phyloP scores from a whole-genome alignment of 1,140 invertebrate genomes.

The Adelges cooleyi region DNA sequence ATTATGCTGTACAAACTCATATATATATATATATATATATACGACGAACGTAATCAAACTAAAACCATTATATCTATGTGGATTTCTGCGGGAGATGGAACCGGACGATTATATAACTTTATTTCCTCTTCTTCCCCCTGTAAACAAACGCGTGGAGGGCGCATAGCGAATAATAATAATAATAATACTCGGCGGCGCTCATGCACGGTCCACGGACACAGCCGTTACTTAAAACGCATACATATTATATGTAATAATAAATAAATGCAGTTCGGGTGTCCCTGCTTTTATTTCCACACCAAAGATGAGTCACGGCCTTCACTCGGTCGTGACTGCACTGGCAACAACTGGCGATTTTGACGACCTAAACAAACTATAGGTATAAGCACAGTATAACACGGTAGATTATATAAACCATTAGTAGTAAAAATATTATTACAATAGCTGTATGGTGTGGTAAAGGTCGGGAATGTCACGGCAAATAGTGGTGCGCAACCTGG shows the following conservation, averaged over 20 bases:
- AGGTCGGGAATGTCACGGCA: too few relatives aligned
- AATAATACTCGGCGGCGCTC: background rate
- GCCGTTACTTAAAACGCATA: conserved; percentile 25
- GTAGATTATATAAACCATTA: too few relatives aligned
- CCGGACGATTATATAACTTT: conserved; percentile 8
- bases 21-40: background rate
- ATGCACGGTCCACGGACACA: background rate
- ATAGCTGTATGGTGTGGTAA: too few relatives aligned
- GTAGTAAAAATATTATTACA: too few relatives aligned
- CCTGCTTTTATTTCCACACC: background rate
- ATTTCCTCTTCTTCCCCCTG: background rate
- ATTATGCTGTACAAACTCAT: too few relatives aligned
- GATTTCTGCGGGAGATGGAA: background rate
- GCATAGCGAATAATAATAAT: background rate
- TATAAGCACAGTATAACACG: too few relatives aligned
- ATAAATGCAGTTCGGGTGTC: too few relatives aligned
- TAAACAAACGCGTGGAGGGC: background rate
- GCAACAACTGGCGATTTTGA: too few relatives aligned
- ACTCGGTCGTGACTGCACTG: too few relatives aligned
- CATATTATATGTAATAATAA: too few relatives aligned
- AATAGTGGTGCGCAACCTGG: too few relatives aligned
- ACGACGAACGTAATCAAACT: background rate
- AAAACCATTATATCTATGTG: background rate
- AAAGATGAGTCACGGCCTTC: conserved; percentile 16
- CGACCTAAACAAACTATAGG: too few relatives aligned